These are phyloP conservation scores for Morbakka virulenta DNA, from an alignment of 30 jellyfish, hydroid and myxozoan species.

Conservation along the genomic window DNA sequence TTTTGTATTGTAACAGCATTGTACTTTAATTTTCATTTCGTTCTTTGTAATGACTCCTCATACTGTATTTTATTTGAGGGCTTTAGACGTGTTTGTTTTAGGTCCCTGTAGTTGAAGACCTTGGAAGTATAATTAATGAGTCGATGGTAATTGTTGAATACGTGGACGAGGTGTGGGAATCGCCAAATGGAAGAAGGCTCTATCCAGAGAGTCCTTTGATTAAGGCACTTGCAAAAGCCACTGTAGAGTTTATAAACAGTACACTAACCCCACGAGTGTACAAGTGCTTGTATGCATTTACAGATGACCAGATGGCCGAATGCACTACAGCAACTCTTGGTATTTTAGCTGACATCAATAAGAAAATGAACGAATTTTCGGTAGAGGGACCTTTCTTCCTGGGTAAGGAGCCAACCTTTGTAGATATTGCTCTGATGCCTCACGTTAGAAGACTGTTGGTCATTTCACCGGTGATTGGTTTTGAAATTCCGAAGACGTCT, in stretches of 20 bases:
- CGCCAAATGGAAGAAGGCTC: conserved; percentile 34
- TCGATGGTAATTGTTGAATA: conserved; percentile 56
- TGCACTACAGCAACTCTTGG: conserved; percentile 20
- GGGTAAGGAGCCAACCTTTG: conserved; percentile 46
- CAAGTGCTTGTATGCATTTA: too few species aligned
- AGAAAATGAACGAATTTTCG: conserved; percentile 9
- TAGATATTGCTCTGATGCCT: conserved; percentile 55
- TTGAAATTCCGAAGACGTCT: conserved; percentile 51
- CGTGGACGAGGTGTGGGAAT: conserved; percentile 54
- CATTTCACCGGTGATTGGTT: conserved; percentile 30
- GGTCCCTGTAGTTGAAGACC: conserved; percentile 62
- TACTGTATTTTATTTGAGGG: too few species aligned
- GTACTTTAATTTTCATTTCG: too few species aligned
- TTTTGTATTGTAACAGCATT: too few species aligned
- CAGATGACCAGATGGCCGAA: too few species aligned
- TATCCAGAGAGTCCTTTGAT: conserved; percentile 49
- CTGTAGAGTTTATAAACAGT: conserved; percentile 53
- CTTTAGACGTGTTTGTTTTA: too few species aligned
- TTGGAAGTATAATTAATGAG: conserved; percentile 24
- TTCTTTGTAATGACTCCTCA: too few species aligned
- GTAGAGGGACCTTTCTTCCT: conserved; percentile 50
- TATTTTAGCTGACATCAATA: conserved; percentile 18
- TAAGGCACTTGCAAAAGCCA: conserved; percentile 43
- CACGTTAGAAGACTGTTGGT: conserved; percentile 30
- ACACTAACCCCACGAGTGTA: conserved; percentile 33